These are phyloP conservation scores for Octonoba sinensis DNA, from an alignment of 2,888 invertebrate genomes.

Conservation along the genomic window DNA sequence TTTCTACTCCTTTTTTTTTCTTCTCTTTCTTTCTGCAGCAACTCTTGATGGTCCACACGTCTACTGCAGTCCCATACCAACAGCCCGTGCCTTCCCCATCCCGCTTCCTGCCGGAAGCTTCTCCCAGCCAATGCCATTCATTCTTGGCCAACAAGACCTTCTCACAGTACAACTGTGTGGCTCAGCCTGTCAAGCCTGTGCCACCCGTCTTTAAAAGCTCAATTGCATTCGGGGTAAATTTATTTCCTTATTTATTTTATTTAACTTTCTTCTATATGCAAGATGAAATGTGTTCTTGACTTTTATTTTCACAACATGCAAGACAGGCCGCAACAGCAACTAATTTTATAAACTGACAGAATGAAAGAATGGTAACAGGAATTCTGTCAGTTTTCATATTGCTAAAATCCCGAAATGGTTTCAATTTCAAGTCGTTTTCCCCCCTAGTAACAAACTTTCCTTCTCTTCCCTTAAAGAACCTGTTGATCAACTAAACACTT, in stretches of 20 bases:
- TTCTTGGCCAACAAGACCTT: constrained; percentile 38
- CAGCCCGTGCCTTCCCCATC: constrained; percentile 52
- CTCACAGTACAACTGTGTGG: constrained; percentile 38
- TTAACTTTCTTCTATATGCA: background rate
- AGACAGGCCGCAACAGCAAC: no score
- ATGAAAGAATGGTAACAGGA: no score
- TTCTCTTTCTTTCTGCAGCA: constrained; percentile 1
- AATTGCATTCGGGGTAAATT: constrained; percentile 56
- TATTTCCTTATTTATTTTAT: background rate
- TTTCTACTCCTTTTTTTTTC: no score
- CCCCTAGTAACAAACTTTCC: no score
- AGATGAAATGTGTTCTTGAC: no score
- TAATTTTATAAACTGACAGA: no score
- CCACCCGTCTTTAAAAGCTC: constrained; percentile 62
- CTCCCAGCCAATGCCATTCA: constrained; percentile 10
- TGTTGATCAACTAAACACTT: no score
- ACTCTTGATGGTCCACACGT: constrained; percentile 58
- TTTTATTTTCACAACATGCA: no score
- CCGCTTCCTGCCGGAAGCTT: constrained; percentile 23
- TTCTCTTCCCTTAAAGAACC: no score
- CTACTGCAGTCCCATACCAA: constrained; percentile 46
- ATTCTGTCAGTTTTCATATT: no score
- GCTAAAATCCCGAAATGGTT: no score
- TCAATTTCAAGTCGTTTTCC: no score
- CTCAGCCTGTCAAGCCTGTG: constrained; percentile 56